Evolutionary conservation across 2,888 invertebrate genomes (phyloP).

Genomic region (Abrostola tripartita): DNA sequence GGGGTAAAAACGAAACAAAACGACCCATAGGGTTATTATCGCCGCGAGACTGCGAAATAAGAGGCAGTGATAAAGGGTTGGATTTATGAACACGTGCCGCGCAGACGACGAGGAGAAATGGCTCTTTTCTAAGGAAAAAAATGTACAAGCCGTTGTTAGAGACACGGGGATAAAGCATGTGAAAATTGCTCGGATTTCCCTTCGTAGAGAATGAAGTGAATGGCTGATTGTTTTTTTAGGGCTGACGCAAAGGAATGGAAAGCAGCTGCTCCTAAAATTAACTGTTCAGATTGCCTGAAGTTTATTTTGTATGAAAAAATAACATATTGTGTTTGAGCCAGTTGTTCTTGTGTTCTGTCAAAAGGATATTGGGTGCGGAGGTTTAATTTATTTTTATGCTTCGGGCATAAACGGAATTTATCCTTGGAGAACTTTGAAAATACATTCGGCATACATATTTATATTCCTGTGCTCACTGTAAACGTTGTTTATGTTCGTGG

Average conservation of each 20-base stretch:
- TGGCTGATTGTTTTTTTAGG: constrained; percentile 59
- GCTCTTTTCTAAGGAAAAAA: constrained; percentile 57
- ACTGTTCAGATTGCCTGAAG: constrained; percentile 39
- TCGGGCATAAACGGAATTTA: background rate
- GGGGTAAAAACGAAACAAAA: constrained; percentile 67
- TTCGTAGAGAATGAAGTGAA: constrained; percentile 56
- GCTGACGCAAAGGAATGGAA: constrained; percentile 53
- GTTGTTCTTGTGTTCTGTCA: constrained; percentile 30
- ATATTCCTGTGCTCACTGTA: too few relatives aligned
- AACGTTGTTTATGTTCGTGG: too few relatives aligned
- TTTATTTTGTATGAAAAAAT: constrained; percentile 49
- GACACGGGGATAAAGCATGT: constrained; percentile 59
- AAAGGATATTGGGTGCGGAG: constrained; percentile 15
- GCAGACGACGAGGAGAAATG: constrained; percentile 70
- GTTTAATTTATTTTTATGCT: constrained; percentile 38
- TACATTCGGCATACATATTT: background rate
- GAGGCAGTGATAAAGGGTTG: constrained; percentile 76
- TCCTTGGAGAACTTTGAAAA: constrained; percentile 4
- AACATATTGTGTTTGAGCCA: constrained; percentile 36
- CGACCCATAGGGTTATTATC: constrained; percentile 75
- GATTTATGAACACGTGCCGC: constrained; percentile 72
- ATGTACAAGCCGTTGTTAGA: constrained; percentile 47
- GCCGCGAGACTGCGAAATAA: constrained; percentile 67
- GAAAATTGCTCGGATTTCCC: constrained; percentile 59
- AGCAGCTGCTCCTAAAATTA: constrained; percentile 54